Evolutionary conservation across 2,797 vertebrate genomes (phyloP).

Genomic region (Pantherophis alleghaniensis): DNA sequence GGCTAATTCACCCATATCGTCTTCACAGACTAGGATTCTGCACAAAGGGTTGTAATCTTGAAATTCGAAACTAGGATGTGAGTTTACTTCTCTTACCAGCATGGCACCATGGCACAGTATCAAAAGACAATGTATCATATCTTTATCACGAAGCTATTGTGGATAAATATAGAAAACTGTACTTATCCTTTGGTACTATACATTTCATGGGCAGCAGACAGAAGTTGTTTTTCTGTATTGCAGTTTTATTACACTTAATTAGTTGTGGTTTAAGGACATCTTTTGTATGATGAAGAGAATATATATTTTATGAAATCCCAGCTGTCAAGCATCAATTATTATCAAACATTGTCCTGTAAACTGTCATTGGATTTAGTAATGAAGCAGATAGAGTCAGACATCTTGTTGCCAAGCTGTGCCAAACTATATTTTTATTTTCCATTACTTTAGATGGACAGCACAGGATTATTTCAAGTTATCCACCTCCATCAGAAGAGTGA

Average conservation of each 20-base stretch:
- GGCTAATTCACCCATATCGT: background rate
- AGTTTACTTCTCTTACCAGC: background rate
- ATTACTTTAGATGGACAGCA: constrained; percentile 25
- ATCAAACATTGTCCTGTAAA: background rate
- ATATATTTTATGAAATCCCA: background rate
- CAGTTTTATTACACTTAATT: background rate
- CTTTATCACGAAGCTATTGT: background rate
- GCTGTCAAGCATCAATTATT: background rate
- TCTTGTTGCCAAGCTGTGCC: background rate
- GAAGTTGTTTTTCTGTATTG: background rate
- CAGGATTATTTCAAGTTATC: constrained; percentile 35
- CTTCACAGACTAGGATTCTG: background rate
- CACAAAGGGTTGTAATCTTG: background rate
- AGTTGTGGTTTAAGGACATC: background rate
- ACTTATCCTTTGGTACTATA: background rate
- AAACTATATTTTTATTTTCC: background rate
- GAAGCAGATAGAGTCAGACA: background rate
- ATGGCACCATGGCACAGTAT: background rate
- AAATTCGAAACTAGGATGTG: background rate
- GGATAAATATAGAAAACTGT: background rate
- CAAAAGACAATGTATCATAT: background rate
- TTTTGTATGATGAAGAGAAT: background rate
- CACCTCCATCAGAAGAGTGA: background rate
- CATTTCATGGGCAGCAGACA: background rate
- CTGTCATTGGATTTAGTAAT: background rate